These are phyloP conservation scores for Bettongia penicillata DNA, from an alignment of 2,113 vertebrate species.

Conservation along the genomic window DNA sequence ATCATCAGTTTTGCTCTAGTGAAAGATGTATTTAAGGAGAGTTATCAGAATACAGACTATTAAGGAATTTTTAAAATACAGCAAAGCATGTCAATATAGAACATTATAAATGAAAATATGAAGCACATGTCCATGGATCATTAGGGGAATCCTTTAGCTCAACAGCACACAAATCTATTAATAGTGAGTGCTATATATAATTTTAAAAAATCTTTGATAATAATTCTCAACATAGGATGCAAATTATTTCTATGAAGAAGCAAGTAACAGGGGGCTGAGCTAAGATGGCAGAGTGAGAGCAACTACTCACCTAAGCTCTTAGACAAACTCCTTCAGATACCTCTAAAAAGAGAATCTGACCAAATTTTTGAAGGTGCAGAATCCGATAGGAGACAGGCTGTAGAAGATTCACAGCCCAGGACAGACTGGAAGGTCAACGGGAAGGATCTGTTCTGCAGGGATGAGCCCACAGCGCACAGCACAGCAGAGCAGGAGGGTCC, in stretches of 20 bases:
- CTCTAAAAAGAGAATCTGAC: no score
- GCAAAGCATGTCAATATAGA: neutral
- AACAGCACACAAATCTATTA: neutral
- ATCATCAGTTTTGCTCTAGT: neutral
- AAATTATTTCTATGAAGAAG: neutral
- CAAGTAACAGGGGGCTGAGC: neutral
- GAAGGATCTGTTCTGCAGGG: no score
- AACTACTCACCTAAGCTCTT: no score
- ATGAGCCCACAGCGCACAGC: no score
- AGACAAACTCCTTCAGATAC: no score
- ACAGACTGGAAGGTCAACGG: no score
- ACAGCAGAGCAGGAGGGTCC: no score
- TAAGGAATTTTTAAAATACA: neutral
- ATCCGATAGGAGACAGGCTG: no score
- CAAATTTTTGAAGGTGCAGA: no score
- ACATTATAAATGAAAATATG: neutral
- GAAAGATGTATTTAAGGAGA: neutral
- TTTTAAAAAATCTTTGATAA: neutral
- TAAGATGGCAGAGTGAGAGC: no score
- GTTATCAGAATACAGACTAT: neutral
- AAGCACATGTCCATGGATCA: neutral
- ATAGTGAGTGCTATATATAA: neutral
- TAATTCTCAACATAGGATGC: neutral
- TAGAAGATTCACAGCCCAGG: no score
- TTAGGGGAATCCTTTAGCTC: neutral